Base-by-base conservation (phyloP, 2,113 vertebrate genomes). In the Pomatostomus ruficeps region DNA sequence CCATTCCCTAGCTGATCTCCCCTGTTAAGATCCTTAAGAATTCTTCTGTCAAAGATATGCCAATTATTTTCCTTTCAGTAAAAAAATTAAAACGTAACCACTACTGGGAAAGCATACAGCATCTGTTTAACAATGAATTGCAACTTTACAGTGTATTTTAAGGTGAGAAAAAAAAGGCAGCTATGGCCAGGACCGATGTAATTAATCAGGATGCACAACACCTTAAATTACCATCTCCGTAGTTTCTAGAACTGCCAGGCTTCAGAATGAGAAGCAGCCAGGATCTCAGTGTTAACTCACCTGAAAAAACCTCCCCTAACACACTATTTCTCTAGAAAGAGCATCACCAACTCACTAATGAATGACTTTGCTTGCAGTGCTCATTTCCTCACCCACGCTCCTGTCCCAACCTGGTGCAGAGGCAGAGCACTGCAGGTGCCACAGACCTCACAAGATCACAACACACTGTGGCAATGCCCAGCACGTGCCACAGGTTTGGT, bases 11-110 rank as follows among this genome's bases (percentile, higher is more conserved):
- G 89, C 81, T 91, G 78, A 78, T 91, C 59, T 95, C 46, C 24
- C 40, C 49, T 35, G 66, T 94, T 82, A 87, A 82, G 77, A 62
- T 88, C 45, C 61, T 92, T 80, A 58, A 89, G 62, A 79, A 52
- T 82, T 89, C 52, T 52, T 89, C 61, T 65, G 52, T 89, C 94
- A 79, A 95, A 93, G 42, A 57, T 52, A 85, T 54, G 49, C 33
- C 95, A 95, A 94, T 92, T 95, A 91, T 95, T 95, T 94, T 65
- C 42, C 62, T 58, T 89, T 65, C 89, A 66, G 59, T 46, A 75
- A 95, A 91, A 95, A 66, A 48, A 45, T 21, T 76, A 25, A 83
- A 93, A 72, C 26, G 10, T 62, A 89, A 40, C 67, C 74, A 73
- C 74, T 62, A 54, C 21, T 55, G 31, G 24, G 81, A 88, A 91